Evolutionary conservation across 2,113 vertebrate species (phyloP), one percentile per base, ranked within the genome.

Genomic region (Noctilio leporinus): DNA sequence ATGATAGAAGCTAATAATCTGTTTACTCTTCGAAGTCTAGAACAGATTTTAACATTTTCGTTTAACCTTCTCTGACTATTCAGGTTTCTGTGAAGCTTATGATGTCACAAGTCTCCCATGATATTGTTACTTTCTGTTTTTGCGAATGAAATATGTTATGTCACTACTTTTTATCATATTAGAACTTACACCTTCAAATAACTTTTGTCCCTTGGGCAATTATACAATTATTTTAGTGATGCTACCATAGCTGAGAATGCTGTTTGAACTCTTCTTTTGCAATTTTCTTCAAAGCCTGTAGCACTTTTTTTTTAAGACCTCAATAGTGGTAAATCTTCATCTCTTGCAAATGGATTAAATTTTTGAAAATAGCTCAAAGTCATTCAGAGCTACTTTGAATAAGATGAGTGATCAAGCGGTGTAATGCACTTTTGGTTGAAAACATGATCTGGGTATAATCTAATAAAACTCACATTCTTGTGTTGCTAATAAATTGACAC

Each of bases 251-350:
- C 4, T 92, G 53, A 89, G 14, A 93, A 55, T 15, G 30, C 17
- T 76, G 45, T 38, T 78, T 95, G 47, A 94, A 55, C 26, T 69
- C 14, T 22, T 72, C 53, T 55, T 97, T 75, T 73, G 15, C 30
- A 94, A 75, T 84, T 94, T 83, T 95, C 75, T 94, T 92, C 57
- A 89, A 97, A 95, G 22, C 35, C 65, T 73, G 24, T 49, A 93
- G 30, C 20, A 86, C 35, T 64, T 73, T 26, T 83, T n/a, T 67
- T 38, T 35, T 17, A 90, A 94, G 38, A n/a, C 22, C 35, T 92
- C 16, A 4, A 8, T 75, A 69, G 28, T 73, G 49, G 45, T 75
- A 75, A 89, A 84, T 90, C 40, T 55, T 96, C 45, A 70, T 84
- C 49, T 89, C 55, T 89, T 96, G 33, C 59, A 94, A 28, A 89